A percentile compares a stretch with the other conserved stretches of the same genome.
Evolutionary conservation across 2,797 vertebrate species (phyloP).

Genomic region (Labeo calbasu): DNA sequence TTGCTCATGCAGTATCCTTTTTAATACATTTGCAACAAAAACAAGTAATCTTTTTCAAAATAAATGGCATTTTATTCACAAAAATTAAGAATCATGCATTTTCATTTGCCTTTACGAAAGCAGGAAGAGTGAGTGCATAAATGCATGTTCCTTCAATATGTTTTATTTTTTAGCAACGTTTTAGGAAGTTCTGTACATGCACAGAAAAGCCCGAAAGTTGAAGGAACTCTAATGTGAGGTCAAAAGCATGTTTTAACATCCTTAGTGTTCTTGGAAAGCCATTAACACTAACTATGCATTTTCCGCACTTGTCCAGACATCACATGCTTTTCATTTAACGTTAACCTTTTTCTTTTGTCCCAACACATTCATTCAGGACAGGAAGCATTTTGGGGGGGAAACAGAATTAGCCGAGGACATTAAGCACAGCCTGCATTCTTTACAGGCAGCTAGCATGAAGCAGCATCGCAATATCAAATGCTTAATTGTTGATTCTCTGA

Average conservation of each 20-base stretch:
- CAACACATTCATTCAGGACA: conserved; percentile 64
- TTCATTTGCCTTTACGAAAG: background rate
- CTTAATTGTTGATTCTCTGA: conserved; percentile 62
- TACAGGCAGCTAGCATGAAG: conserved; percentile 50
- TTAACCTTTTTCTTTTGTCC: conserved; percentile 61
- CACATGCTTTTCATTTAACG: conserved; percentile 66
- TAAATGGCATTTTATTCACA: background rate
- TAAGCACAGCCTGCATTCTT: conserved; percentile 53
- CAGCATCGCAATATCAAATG: conserved; percentile 67
- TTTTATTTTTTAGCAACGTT: conserved; percentile 2
- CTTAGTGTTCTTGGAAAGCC: conserved; percentile 50
- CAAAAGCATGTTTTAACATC: conserved; percentile 27
- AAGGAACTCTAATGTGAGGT: background rate
- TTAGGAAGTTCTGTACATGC: background rate
- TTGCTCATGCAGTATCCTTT: background rate
- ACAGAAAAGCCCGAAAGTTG: background rate
- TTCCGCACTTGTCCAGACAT: conserved; percentile 58
- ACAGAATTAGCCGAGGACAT: conserved; percentile 59
- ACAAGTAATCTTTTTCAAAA: background rate
- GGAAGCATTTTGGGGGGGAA: conserved; percentile 48
- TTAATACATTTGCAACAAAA: conserved; percentile 5
- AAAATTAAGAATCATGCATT: background rate
- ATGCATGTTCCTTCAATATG: background rate
- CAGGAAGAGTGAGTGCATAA: background rate
- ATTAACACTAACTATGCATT: conserved; percentile 61